Evolutionary conservation across 2,888 invertebrate genomes (phyloP).

Genomic region (Platypus cylindrus): DNA sequence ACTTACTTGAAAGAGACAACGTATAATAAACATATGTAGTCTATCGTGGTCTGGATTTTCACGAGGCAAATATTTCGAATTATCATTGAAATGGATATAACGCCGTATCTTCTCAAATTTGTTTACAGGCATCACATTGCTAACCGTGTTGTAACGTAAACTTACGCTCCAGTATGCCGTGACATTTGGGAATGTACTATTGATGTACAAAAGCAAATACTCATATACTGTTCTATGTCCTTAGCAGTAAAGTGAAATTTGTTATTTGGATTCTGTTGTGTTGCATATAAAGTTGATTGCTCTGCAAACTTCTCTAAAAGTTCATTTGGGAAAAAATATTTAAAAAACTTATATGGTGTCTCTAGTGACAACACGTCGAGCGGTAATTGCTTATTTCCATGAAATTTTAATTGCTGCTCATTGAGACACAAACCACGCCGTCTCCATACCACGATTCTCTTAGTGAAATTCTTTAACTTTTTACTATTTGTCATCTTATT

Average conservation of each 20-base stretch:
- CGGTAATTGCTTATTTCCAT: no score
- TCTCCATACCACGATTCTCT: no score
- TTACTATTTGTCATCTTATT: no score
- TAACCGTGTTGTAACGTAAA: conserved; percentile 1
- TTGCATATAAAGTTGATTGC: conserved; percentile 1
- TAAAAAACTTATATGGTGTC: conserved; percentile 1
- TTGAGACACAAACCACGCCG: no score
- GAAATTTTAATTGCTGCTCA: no score
- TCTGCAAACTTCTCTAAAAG: neutral
- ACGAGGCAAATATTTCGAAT: conserved; percentile 8
- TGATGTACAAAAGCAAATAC: conserved; percentile 7
- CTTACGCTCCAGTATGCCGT: conserved; percentile 9
- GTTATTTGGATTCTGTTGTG: neutral
- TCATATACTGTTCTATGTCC: conserved; percentile 5
- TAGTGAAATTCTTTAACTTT: no score
- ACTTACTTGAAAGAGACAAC: no score
- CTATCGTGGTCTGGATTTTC: conserved; percentile 15
- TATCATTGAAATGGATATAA: conserved; percentile 27
- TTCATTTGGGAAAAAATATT: conserved; percentile 2
- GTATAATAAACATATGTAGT: no score
- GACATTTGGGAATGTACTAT: conserved; percentile 10
- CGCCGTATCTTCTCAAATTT: conserved; percentile 11
- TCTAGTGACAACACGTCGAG: no score
- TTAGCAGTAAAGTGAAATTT: neutral
- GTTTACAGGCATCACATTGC: conserved; percentile 6